Percentiles rank a stretch among this genome's conserved stretches.
These are phyloP conservation scores for Enteromius thamalakanensis DNA, from an alignment of 2,797 vertebrate species.

Conservation along the genomic window DNA sequence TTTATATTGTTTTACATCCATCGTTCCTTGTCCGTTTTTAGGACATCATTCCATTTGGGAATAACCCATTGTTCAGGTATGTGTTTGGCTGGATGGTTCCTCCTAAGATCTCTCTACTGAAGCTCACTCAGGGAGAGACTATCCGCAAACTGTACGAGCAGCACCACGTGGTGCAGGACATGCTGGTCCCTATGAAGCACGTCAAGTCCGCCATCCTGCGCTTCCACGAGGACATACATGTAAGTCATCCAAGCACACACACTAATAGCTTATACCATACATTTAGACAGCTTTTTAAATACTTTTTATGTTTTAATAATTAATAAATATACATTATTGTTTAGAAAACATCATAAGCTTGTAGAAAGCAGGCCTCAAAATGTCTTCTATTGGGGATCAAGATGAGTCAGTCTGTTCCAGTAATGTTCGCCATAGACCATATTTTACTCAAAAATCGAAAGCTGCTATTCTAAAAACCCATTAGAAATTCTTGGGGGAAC, in stretches of 20 bases:
- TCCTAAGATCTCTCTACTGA: conserved; percentile 96
- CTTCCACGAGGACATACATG: conserved; percentile 89
- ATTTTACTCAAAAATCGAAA: conserved; percentile 10
- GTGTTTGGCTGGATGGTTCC: conserved; percentile 98
- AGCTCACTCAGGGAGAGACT: conserved; percentile 97
- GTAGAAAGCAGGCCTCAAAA: conserved; percentile 3
- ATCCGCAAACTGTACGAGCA: conserved; percentile 93
- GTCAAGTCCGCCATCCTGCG: conserved; percentile 82
- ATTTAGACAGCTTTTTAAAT: background rate
- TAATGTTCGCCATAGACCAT: conserved; percentile 10
- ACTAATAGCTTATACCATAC: background rate
- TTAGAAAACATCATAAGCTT: no score
- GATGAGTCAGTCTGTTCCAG: background rate
- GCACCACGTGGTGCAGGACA: conserved; percentile 97
- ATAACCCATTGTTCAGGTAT: conserved; percentile 91
- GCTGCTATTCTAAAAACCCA: conserved; percentile 10
- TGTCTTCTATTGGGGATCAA: background rate
- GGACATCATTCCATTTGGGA: conserved; percentile 98
- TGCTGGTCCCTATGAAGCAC: conserved; percentile 93
- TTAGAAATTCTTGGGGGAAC: background rate
- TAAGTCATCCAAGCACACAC: conserved; percentile 66
- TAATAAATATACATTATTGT: background rate
- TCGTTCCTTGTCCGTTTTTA: conserved; percentile 57
- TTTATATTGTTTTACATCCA: background rate
- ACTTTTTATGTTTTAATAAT: background rate